Evolutionary conservation across 2,888 invertebrate species (phyloP).

Genomic region (Gymnosoma rotundatum): DNA sequence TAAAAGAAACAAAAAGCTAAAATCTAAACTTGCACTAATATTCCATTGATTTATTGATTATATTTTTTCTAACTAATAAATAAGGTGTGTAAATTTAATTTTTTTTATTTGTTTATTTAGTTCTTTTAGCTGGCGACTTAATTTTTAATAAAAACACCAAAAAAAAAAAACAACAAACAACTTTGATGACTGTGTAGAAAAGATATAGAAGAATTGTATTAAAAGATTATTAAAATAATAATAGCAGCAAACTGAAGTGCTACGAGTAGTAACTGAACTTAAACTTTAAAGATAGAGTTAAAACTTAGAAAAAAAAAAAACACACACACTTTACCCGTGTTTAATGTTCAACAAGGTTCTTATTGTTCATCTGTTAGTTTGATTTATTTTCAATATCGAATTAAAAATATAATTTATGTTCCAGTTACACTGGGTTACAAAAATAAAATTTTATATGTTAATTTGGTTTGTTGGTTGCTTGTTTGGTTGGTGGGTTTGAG

Average conservation of each 20-base stretch:
- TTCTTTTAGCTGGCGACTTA: conserved; percentile 40
- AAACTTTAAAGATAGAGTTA: conserved; percentile 14
- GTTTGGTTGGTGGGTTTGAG: too few relatives aligned
- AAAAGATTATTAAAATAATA: conserved; percentile 41
- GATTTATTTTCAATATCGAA: conserved; percentile 45
- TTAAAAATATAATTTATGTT: conserved; percentile 14
- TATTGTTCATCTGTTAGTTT: conserved; percentile 58
- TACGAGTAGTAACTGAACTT: not conserved
- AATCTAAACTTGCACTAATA: conserved; percentile 67
- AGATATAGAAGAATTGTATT: conserved; percentile 24
- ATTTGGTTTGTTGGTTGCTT: not conserved
- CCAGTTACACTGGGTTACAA: conserved; percentile 32
- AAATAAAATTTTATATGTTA: not conserved
- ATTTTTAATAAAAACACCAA: conserved; percentile 10
- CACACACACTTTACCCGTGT: conserved; percentile 46
- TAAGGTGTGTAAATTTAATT: conserved; percentile 63
- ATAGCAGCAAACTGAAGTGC: conserved; percentile 7
- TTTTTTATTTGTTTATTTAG: conserved; percentile 16
- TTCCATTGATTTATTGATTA: conserved; percentile 74
- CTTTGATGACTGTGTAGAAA: conserved; percentile 6
- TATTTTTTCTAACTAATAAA: conserved; percentile 28
- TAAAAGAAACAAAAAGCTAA: conserved; percentile 37
- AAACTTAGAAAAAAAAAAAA: conserved; percentile 6
- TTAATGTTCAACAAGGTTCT: conserved; percentile 68
- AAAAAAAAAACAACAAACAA: not conserved